phyloP scores from a whole-genome alignment of 2,888 invertebrate species.

The Dryococelus australis region DNA sequence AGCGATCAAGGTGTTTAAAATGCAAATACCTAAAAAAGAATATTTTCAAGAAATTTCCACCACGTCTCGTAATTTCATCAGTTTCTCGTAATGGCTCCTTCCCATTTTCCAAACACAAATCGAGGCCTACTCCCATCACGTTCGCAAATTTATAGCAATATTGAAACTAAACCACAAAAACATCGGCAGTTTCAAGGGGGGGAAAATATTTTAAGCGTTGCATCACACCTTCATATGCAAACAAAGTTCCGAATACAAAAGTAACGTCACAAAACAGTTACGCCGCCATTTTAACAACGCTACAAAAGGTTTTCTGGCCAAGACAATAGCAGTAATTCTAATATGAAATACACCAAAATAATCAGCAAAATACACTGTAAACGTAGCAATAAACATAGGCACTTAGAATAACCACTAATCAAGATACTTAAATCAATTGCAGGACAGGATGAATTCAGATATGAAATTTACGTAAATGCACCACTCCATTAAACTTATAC shows the following conservation, averaged over 20 bases:
- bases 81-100: too few species aligned
- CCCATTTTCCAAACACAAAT: too few species aligned
- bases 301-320: slow-evolving; percentile 12
- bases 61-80: neutral
- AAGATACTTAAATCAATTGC: neutral
- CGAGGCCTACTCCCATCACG: too few species aligned
- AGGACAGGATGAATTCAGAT: slow-evolving; percentile 33
- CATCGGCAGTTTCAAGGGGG: neutral
- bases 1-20: neutral
- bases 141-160: too few species aligned
- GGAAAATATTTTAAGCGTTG: neutral
- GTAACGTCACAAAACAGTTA: neutral
- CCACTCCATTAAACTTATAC: neutral
- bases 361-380: neutral
- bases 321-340: neutral
- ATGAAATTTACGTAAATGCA: neutral
- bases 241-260: neutral
- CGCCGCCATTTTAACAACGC: slow-evolving; percentile 5
- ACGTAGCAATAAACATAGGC: neutral
- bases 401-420: neutral
- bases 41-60: neutral
- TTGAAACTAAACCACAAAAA: too few species aligned
- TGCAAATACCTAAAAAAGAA: too few species aligned
- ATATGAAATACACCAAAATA: neutral
- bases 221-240: neutral